Base-by-base conservation (phyloP, 2,113 vertebrate species). In the Leptobrachium leishanense region DNA sequence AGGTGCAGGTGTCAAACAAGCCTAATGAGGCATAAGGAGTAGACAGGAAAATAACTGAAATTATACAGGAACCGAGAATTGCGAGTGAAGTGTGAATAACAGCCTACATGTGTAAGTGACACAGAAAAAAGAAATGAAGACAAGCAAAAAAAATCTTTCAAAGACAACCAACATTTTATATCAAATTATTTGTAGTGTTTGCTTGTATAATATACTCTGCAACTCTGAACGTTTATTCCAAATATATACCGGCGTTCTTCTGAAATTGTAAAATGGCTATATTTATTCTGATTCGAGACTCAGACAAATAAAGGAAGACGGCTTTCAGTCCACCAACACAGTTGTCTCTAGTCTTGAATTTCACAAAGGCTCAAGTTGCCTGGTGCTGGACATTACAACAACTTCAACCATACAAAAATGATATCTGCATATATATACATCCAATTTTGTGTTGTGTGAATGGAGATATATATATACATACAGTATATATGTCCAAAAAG, bases 1-100 rank as follows among this genome's bases (percentile, higher is more conserved):
- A 85, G 87, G 85, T 86, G 83, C 85, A 90, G 87, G 90, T 90
- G 91, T 92, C 91, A 92, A 88, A 87, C 85, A 83, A 86, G 88
- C 85, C 86, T 91, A 90, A 91, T 89, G 88, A 91, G 87, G 87
- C 88, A 84, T 90, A 86, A 90, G 86, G 82, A 88, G 88, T 84
- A 53, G 83, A 90, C 88, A 90, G 90, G 84, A 87, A 85, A 89
- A 88, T 88, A 89, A 88, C 88, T 85, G 87, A 86, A 90, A 89
- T 87, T 88, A 88, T 85, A 77, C 42, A 86, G 89, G 88, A 85
- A 69, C 86, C 82, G 85, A 84, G 85, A 85, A 81, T 86, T 82
- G 84, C 68, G 88, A 89, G 83, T 85, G 86, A 90, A 90, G 87
- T 89, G 87, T 88, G 90, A 90, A 89, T 84, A 87, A 87, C 90